Conservation (phyloP, 1,140 invertebrate genomes). For the Lerema accius region DNA sequence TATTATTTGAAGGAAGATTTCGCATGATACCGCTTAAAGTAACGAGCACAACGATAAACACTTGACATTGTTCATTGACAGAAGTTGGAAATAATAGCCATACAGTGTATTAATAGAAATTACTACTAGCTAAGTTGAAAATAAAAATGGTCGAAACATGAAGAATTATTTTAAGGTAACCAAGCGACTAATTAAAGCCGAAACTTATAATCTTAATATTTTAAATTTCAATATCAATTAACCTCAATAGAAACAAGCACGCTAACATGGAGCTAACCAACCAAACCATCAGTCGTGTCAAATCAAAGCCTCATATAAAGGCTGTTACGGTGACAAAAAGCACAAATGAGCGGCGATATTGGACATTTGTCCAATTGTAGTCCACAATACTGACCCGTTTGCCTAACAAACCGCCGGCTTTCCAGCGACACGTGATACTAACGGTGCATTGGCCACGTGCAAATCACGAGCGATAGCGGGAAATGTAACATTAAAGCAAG, state of each 20-base stretch:
- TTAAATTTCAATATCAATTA: neutral
- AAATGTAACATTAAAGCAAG: too few species aligned
- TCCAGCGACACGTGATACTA: constrained; percentile 38
- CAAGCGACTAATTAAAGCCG: too few species aligned
- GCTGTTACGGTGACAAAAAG: constrained; percentile 15
- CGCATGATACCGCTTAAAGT: too few species aligned
- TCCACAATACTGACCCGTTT: constrained; percentile 40
- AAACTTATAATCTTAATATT: too few species aligned
- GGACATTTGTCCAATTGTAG: constrained; percentile 39
- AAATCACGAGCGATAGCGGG: constrained; percentile 25
- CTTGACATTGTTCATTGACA: too few species aligned
- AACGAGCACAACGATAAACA: too few species aligned
- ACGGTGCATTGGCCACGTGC: constrained; percentile 34
- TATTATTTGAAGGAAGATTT: too few species aligned
- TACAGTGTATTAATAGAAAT: too few species aligned
- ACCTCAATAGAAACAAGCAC: neutral
- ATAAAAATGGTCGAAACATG: too few species aligned
- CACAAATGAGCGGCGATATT: constrained; percentile 12
- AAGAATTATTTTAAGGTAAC: too few species aligned
- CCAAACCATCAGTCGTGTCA: neutral
- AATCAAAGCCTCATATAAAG: constrained; percentile 16
- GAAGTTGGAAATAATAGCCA: too few species aligned
- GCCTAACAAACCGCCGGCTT: constrained; percentile 34
- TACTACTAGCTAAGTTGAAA: too few species aligned
- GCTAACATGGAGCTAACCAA: neutral